Base-by-base conservation (phyloP, 2,797 vertebrate genomes). In the Urophycis tenuis region DNA sequence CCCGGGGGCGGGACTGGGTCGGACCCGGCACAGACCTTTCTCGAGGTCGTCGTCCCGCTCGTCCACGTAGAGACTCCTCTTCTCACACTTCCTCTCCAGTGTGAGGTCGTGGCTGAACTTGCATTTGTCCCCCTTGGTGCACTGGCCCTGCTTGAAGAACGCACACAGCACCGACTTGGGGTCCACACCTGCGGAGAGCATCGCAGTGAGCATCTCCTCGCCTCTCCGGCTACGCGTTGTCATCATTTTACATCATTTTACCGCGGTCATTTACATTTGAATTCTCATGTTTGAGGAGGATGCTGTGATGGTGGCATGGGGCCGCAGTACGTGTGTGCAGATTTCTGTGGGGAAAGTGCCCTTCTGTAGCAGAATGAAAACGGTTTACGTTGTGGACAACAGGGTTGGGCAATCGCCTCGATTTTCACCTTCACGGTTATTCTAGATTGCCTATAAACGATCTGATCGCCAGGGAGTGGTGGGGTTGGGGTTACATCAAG, bases 101-200 rank as follows among this genome's bases (percentile, higher is more conserved):
- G 95, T 92, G 76, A 99, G 85, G 82, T 99, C 97, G 76, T 99
- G 97, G 89, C 96, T 98, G 91, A 99, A 99, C 87, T 99, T 99
- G 90, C 97, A 99, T 84, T 98, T 99, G 87, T 99, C 97, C 11
- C 97, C 97, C 88, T 99, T 99, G 49, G 96, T 97, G 78, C 97
- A 99, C 34, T 99, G 97, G 4, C 97, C 97, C 94, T 99, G 97
- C 91, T 99, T 99, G 83, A 94, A 99, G 92, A 99, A 99, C 1
- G 97, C 97, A 88, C 97, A 99, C 33, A 99, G 94, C 80, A 99
- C 97, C 0, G 97, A 99, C 85, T 99, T 99, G 3, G 97, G 97
- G 88, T 99, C 97, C 49, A 95, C 97, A 75, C 97, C 97, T 99
- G 82, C 31, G 73, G 74, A 36, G 83, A 84, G 32, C 67, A 14